Base-by-base conservation (phyloP, 2,888 invertebrate species). In the Digitonthophagus gazella region DNA sequence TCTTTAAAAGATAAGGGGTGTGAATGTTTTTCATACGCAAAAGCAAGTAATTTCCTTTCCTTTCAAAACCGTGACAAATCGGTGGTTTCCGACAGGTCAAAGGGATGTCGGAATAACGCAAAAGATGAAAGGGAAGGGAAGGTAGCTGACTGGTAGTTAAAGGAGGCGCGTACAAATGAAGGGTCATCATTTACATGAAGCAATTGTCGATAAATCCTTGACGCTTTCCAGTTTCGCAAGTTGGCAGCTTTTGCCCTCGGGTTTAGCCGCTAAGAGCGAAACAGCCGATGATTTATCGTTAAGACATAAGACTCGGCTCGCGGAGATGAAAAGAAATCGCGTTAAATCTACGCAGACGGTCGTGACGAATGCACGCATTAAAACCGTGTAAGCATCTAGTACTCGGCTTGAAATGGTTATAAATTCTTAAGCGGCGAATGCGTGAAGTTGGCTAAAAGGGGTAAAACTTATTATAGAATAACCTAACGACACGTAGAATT, bases 311-410 rank as follows among this genome's bases (percentile, higher is more conserved):
- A 61, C 58, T 58, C 15, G 8, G 15, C 58, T 18, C 61, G 20
- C 61, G 6, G 61, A n/a, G 2, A 61, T 61, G 61, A 61, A 61
- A 61, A 61, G 61, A 61, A 61, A 61, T 61, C 61, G 61, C 61
- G 58, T 61, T n/a, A 61, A 61, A 61, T 61, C 61, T 11, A 3
- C 15, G 18, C 15, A 11, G 1, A 11, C 16, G 58, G 16, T 61
- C 15, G n/a, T 61, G 20, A 61, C 18, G 20, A 61, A 61, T 61
- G 61, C 18, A 61, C 61, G 20, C n/a, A 19, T 18, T 61, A 19
- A 61, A 61, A 18, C 16, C 61, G 61, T 18, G 20, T 61, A 61
- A 18, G 61, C 20, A 20, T 61, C 6, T 61, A 15, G 61, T 19
- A 18, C 20, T 61, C 61, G n/a, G 61, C 18, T 19, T 61, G 18